Percentiles rank a stretch among this genome's conserved stretches.
Evolutionary conservation across 2,113 vertebrate genomes (phyloP).

Genomic region (Eretmochelys imbricata): DNA sequence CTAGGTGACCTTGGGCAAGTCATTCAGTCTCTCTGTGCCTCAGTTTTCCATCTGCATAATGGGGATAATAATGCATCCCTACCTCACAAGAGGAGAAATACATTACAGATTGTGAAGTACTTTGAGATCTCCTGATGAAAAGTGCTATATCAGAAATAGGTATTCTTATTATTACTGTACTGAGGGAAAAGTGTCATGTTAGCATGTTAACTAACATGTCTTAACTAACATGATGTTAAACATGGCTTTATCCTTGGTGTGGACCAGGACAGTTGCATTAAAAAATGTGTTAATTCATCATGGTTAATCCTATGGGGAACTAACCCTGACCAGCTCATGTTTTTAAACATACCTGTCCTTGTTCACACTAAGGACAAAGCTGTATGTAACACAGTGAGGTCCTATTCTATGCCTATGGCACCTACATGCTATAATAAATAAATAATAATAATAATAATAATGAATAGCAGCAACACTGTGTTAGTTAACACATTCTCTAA

Average conservation of each 20-base stretch:
- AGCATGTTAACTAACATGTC: background rate
- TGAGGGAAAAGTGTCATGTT: background rate
- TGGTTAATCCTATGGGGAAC: background rate
- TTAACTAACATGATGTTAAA: background rate
- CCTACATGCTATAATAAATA: background rate
- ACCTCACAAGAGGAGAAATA: background rate
- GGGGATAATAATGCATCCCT: background rate
- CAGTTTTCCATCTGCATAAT: background rate
- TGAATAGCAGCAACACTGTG: background rate
- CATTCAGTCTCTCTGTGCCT: background rate
- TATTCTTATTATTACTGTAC: background rate
- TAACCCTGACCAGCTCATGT: rapidly evolving
- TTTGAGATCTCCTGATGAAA: background rate
- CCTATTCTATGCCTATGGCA: background rate
- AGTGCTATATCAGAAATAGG: background rate
- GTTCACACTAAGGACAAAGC: background rate
- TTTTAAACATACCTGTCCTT: rapidly evolving
- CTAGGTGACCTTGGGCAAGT: background rate
- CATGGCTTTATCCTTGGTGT: background rate
- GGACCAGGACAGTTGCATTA: background rate
- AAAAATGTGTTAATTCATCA: background rate
- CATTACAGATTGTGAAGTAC: background rate
- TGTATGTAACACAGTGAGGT: rapidly evolving
- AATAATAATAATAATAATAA: too few relatives aligned
- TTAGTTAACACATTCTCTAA: background rate